These are phyloP conservation scores for Decapterus maruadsi DNA, from an alignment of 2,797 vertebrate species.

Conservation along the genomic window DNA sequence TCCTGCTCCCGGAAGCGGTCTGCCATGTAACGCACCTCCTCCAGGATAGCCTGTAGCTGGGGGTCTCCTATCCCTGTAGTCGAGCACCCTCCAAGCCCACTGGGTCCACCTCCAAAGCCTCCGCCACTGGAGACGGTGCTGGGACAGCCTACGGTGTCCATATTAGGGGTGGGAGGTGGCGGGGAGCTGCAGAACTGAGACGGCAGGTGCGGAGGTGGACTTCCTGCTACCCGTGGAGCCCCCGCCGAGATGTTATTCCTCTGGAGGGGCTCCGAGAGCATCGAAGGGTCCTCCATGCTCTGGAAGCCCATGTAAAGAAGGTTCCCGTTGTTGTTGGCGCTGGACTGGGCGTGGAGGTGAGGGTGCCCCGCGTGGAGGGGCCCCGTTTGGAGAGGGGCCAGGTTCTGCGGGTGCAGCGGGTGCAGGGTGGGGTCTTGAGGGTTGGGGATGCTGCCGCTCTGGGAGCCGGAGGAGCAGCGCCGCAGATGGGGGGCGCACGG, in stretches of 20 bases:
- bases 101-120: slow-evolving; percentile 72
- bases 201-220: slow-evolving; percentile 83
- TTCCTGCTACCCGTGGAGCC: slow-evolving; percentile 66
- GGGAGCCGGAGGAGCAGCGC: slow-evolving; percentile 87
- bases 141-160: slow-evolving; percentile 82
- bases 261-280: slow-evolving; percentile 76
- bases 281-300: slow-evolving; percentile 83
- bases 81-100: slow-evolving; percentile 78
- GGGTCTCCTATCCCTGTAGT: slow-evolving; percentile 77
- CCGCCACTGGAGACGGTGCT: slow-evolving; percentile 84
- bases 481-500: slow-evolving; percentile 86
- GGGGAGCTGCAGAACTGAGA: slow-evolving; percentile 85
- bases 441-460: slow-evolving; percentile 84
- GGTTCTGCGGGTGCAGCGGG: slow-evolving; percentile 83
- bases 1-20: slow-evolving; percentile 88
- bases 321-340: slow-evolving; percentile 85
- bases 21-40: slow-evolving; percentile 88
- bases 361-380: slow-evolving; percentile 67
- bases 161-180: slow-evolving; percentile 72
- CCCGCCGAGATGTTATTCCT: slow-evolving; percentile 74
- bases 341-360: slow-evolving; percentile 80
- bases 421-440: slow-evolving; percentile 74
- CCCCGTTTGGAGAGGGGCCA: slow-evolving; percentile 78
- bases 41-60: slow-evolving; percentile 86
- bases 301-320: slow-evolving; percentile 86